Conservation (phyloP, 1,140 invertebrate species). For the Drosophila mayri region DNA sequence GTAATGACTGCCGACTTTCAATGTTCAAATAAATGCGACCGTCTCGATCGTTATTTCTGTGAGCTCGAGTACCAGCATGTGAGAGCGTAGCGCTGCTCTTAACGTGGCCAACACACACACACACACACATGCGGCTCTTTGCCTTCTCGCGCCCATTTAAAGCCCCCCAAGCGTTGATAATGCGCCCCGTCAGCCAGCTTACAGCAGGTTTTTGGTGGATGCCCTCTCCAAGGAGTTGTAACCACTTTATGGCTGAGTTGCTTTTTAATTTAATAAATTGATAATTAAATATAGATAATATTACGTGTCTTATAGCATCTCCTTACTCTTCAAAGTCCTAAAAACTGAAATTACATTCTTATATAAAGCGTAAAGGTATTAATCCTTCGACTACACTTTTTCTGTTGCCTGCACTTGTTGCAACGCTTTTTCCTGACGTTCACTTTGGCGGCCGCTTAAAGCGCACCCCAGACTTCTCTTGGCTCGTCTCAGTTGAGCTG, state of each 20-base stretch:
- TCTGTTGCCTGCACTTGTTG: conserved; percentile 60
- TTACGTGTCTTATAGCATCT: no score
- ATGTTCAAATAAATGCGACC: conserved; percentile 81
- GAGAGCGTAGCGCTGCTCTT: conserved; percentile 63
- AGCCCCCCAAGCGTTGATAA: conserved; percentile 80
- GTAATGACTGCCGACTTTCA: conserved; percentile 81
- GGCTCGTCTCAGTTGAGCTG: conserved; percentile 28
- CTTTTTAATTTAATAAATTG: background rate
- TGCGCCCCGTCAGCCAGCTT: conserved; percentile 65
- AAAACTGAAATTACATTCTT: no score
- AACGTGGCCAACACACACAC: conserved; percentile 61
- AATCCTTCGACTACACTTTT: background rate
- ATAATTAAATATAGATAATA: no score
- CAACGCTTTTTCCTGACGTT: conserved; percentile 61
- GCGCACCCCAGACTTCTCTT: conserved; percentile 13
- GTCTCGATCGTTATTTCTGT: conserved; percentile 35
- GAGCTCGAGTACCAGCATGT: conserved; percentile 20
- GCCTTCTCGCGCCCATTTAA: conserved; percentile 72
- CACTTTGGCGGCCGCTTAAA: conserved; percentile 63
- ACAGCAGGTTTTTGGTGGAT: conserved; percentile 63
- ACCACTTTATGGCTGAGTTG: background rate
- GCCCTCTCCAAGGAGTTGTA: conserved; percentile 21
- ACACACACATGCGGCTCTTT: conserved; percentile 16
- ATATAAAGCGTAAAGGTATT: conserved; percentile 17
- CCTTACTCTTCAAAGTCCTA: no score